These are phyloP conservation scores for Myioborus miniatus DNA, from an alignment of 2,797 vertebrate genomes.

Conservation along the genomic window DNA sequence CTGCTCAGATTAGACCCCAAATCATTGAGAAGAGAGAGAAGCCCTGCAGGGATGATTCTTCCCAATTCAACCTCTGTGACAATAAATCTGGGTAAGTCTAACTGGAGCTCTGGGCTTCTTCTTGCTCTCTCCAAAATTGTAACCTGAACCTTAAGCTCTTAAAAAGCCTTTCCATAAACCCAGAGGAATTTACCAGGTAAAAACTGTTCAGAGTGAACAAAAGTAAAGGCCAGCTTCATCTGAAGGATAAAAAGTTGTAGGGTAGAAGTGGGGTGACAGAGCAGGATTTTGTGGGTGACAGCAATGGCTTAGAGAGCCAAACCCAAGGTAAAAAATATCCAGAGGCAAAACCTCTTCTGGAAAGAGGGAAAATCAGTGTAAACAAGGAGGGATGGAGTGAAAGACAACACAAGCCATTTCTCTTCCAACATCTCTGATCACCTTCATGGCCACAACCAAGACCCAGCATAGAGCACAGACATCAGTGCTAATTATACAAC, in stretches of 20 bases:
- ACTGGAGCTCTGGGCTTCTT: background rate
- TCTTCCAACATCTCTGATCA: background rate
- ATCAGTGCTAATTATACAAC: background rate
- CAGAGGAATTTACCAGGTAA: background rate
- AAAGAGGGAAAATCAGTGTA: background rate
- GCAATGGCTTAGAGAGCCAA: background rate
- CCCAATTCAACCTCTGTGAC: rapidly evolving
- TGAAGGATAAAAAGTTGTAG: background rate
- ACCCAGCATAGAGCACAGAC: rapidly evolving
- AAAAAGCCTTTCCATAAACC: background rate
- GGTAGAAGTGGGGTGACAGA: background rate
- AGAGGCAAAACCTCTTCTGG: background rate
- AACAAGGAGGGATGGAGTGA: background rate
- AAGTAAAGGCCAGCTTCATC: background rate
- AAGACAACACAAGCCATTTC: background rate
- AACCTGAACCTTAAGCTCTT: background rate
- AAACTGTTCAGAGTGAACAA: background rate
- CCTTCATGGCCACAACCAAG: background rate
- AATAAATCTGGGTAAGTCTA: background rate
- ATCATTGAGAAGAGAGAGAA: background rate
- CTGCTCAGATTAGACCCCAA: background rate
- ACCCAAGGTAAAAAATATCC: background rate
- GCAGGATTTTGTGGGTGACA: background rate
- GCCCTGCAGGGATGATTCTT: background rate
- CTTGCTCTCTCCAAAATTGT: background rate